Base-by-base conservation (phyloP, 1,140 invertebrate genomes). In the Camponotus vicinus region DNA sequence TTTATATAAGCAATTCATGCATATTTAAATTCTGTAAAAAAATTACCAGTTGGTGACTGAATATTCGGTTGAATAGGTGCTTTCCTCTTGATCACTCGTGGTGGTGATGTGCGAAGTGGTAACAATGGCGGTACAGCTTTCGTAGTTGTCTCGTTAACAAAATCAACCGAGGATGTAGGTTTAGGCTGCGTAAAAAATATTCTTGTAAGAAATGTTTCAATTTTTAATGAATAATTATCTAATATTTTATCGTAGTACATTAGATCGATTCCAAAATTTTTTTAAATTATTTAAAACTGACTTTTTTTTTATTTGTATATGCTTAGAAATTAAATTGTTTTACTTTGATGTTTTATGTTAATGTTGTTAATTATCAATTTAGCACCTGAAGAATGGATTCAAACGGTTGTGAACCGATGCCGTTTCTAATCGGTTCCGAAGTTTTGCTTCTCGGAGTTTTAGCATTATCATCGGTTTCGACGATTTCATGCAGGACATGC, bases 401-500 rank as follows among this genome's bases (percentile, higher is more conserved):
- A 27, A 71, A 27, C 5, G 77, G 9, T 5, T 86, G 34, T 3
- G 64, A 9, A 9, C 3, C 2, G 52, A 27, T 15, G 61, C 37
- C 18, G 63, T 34, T 34, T 21, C 27, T 78, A 66, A 27, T 13
- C n/a, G 40, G 11, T 1, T 78, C 27, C n/a, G 40, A 18, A 45
- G 61, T 66, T 49, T 7, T 61, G 7, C 45, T n/a, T 21, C 69
- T 0, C 61, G 63, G 11, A 70, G 21, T 7, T 78, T 59, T 61
- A 76, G 5, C 15, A 15, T 9, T 37, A 15, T 27, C 21, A 15
- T 49, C 88, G 2, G 82, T 86, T 27, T 92, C 89, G 21, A 91
- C 89, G 40, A 86, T 90, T 0, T 92, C 91, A 21, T 93, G 90
- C 0, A 94, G 77, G 27, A 94, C 88, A 32, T 91, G 85, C 2